Percentiles rank a stretch among this genome's conserved stretches.
phyloP scores from a whole-genome alignment of 2,888 invertebrate genomes.

The Thereva unica region DNA sequence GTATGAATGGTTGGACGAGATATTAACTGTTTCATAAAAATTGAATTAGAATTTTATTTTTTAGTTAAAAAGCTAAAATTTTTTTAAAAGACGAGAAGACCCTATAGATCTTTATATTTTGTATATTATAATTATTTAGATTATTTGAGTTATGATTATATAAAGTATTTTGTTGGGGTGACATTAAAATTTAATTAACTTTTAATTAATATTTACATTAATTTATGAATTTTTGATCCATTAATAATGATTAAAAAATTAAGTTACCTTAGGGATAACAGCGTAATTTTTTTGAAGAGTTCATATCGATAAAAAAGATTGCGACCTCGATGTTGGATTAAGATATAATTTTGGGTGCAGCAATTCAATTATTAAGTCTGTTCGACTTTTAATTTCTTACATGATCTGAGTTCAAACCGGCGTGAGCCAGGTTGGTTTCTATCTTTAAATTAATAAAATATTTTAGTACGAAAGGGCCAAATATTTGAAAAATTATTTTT shows the following conservation, averaged over 20 bases:
- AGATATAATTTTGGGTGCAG: conserved; percentile 68
- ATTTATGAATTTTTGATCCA: conserved; percentile 62
- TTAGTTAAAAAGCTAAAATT: conserved; percentile 70
- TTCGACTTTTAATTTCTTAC: conserved; percentile 83
- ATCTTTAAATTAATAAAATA: conserved; percentile 66
- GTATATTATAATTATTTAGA: conserved; percentile 49
- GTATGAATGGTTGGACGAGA: conserved; percentile 76
- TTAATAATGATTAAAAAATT: conserved; percentile 65
- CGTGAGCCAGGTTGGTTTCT: conserved; percentile 85
- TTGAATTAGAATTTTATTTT: conserved; percentile 62
- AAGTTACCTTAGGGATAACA: conserved; percentile 86
- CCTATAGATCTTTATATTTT: conserved; percentile 71
- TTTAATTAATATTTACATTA: conserved; percentile 58
- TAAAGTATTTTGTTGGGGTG: conserved; percentile 68
- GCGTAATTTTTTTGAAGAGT: conserved; percentile 78
- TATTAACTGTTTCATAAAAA: conserved; percentile 65
- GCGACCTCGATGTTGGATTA: conserved; percentile 92
- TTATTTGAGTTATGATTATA: conserved; percentile 38
- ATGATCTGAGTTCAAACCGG: conserved; percentile 89
- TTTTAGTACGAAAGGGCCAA: conserved; percentile 82
- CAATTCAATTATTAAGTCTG: conserved; percentile 72
- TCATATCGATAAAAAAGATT: conserved; percentile 74
- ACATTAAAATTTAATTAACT: conserved; percentile 65
- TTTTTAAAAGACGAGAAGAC: conserved; percentile 75
- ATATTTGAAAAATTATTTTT: conserved; percentile 61